phyloP scores from a whole-genome alignment of 2,113 vertebrate genomes.

The Calyptomena viridis region DNA sequence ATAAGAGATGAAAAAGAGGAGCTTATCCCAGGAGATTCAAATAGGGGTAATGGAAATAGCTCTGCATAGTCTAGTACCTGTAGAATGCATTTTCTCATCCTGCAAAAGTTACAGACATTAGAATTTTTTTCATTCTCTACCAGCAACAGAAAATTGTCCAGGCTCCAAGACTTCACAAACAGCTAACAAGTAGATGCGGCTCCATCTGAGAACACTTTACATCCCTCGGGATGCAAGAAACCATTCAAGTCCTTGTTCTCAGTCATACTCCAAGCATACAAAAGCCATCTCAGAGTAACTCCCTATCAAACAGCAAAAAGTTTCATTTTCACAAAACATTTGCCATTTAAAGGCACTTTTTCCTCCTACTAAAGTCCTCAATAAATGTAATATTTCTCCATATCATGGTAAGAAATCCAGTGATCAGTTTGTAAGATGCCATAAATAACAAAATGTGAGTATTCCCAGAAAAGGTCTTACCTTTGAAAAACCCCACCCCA shows the following conservation, averaged over 20 bases:
- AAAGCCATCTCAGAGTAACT: background rate
- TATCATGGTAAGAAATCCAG: background rate
- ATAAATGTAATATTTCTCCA: background rate
- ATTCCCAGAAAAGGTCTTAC: background rate
- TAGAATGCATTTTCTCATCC: slow-evolving; percentile 47
- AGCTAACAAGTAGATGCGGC: background rate
- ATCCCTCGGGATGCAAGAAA: background rate
- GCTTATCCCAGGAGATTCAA: slow-evolving; percentile 50
- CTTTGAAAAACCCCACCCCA: background rate
- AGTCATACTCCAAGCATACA: background rate
- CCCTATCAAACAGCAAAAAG: background rate
- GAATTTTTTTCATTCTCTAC: background rate
- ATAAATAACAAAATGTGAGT: background rate
- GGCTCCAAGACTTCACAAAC: background rate
- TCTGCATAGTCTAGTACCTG: slow-evolving; percentile 44
- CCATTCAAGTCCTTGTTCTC: background rate
- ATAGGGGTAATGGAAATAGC: slow-evolving; percentile 21
- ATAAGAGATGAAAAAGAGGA: slow-evolving; percentile 60
- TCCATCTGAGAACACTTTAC: background rate
- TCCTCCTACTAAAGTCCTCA: background rate
- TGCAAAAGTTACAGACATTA: background rate
- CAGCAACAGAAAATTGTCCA: background rate
- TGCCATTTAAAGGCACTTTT: background rate
- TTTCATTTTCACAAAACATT: background rate
- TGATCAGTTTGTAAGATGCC: background rate